Evolutionary conservation across 2,888 invertebrate species (phyloP), one percentile per base, ranked within the genome.

Genomic region (Germaria angustata): DNA sequence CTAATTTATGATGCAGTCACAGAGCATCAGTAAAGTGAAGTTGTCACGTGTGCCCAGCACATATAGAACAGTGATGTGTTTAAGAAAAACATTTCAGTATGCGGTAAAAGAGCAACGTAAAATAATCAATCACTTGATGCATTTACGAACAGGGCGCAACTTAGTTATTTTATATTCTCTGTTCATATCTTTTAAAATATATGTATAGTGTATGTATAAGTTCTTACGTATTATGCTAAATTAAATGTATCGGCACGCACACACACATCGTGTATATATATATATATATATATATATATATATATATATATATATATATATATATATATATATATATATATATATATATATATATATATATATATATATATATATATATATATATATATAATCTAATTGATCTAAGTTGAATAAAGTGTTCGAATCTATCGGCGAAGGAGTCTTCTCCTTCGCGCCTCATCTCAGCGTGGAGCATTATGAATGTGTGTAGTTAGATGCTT

Each of bases 401-500:
- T 80, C 79, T 80, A 80, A 51, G 17, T 61, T 59, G 44, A 2
- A 32, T 59, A 28, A 9, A 59, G n/a, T 46, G 28, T 15, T 39
- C 49, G 22, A n/a, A 20, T 41, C 36, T 77, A 91, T 89, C 91
- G 91, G 90, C 91, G 91, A 90, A 91, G 91, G 90, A 91, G 91
- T 84, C 91, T 88, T 88, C 91, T 91, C 91, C 91, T 91, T 89
- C 91, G 91, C 90, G 90, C 91, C 91, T 91, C 91, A 91, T 91
- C 91, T 91, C 91, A 91, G 91, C 91, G 91, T 80, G 91, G 95
- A 88, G 95, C 94, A 89, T 94, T 94, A 92, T 96, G 96, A 87
- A 96, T 96, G 92, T 97, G 97, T 36, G 97, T 97, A 84, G 97
- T 97, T 86, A 97, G 93, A 92, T 97, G 97, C 91, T 97, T 97